These are phyloP conservation scores for Anthophora plumipes DNA, from an alignment of 2,888 invertebrate genomes.

Conservation along the genomic window DNA sequence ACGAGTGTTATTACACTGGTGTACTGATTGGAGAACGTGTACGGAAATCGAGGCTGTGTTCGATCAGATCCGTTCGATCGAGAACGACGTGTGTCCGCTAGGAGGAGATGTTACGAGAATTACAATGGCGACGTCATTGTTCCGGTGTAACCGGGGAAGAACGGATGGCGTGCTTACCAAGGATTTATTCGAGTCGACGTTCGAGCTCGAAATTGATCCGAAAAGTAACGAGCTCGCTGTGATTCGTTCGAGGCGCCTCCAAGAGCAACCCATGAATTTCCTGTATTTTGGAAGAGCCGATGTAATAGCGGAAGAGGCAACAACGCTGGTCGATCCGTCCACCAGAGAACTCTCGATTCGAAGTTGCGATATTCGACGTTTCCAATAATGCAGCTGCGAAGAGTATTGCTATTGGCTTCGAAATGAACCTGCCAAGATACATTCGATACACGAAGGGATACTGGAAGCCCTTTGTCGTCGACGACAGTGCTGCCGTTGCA, in stretches of 20 bases:
- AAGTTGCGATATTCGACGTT: conserved; percentile 38
- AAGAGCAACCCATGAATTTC: conserved; percentile 29
- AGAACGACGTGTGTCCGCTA: not conserved
- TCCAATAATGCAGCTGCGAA: conserved; percentile 39
- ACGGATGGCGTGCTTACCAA: conserved; percentile 20
- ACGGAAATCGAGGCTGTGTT: not conserved
- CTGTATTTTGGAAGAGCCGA: conserved; percentile 27
- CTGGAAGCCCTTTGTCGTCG: conserved; percentile 17
- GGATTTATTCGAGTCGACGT: conserved; percentile 26
- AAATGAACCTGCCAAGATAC: conserved; percentile 41
- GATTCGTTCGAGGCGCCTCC: conserved; percentile 9
- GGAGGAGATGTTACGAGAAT: conserved; percentile 12
- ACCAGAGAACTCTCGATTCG: conserved; percentile 1
- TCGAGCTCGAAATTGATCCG: conserved; percentile 8
- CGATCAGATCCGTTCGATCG: too few relatives aligned
- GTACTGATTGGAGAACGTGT: not conserved
- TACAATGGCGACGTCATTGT: conserved; percentile 32
- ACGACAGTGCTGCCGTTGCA: not conserved
- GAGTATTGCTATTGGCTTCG: conserved; percentile 25
- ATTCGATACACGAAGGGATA: conserved; percentile 12
- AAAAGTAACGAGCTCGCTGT: conserved; percentile 14
- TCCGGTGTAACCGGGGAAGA: not conserved
- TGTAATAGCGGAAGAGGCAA: not conserved
- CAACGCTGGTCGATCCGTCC: conserved; percentile 16
- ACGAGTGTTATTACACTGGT: too few relatives aligned